These are phyloP conservation scores for Dicranocentrus wangi DNA, from an alignment of 2,888 invertebrate species.

Conservation along the genomic window DNA sequence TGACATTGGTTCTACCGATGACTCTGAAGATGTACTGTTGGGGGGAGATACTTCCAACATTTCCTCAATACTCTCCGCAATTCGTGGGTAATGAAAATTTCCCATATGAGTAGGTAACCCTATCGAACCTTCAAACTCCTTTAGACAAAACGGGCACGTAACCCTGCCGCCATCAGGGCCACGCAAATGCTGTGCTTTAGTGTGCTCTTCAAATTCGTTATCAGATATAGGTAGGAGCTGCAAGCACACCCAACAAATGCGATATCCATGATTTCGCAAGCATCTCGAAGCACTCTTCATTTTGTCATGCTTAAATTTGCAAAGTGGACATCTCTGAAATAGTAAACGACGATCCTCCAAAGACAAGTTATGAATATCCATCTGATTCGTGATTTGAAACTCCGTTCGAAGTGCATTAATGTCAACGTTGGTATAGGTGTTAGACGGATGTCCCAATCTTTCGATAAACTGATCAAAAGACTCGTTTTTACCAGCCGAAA, in stretches of 20 bases:
- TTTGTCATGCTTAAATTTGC: slow-evolving; percentile 8
- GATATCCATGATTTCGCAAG: slow-evolving; percentile 5
- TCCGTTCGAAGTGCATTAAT: background rate
- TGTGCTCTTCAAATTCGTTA: background rate
- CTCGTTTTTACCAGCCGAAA: background rate
- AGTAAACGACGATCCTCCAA: background rate
- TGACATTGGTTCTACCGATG: too few species aligned
- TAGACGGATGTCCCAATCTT: background rate
- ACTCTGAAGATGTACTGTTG: too few species aligned
- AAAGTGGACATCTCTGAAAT: slow-evolving; percentile 3
- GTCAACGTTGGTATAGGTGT: background rate
- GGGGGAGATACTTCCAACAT: background rate
- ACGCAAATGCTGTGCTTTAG: background rate
- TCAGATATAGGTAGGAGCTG: background rate
- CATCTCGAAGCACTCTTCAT: slow-evolving; percentile 2
- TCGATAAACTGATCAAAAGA: background rate
- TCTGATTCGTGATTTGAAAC: background rate
- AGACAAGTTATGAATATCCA: background rate
- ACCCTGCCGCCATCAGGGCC: background rate
- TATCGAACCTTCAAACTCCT: background rate
- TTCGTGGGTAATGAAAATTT: slow-evolving; percentile 9
- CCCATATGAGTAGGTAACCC: slow-evolving; percentile 16
- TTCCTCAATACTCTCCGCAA: background rate
- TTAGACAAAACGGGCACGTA: background rate
- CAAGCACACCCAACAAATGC: slow-evolving; percentile 5